These are phyloP conservation scores for Micromesistius poutassou DNA, from an alignment of 2,797 vertebrate species.

Conservation along the genomic window DNA sequence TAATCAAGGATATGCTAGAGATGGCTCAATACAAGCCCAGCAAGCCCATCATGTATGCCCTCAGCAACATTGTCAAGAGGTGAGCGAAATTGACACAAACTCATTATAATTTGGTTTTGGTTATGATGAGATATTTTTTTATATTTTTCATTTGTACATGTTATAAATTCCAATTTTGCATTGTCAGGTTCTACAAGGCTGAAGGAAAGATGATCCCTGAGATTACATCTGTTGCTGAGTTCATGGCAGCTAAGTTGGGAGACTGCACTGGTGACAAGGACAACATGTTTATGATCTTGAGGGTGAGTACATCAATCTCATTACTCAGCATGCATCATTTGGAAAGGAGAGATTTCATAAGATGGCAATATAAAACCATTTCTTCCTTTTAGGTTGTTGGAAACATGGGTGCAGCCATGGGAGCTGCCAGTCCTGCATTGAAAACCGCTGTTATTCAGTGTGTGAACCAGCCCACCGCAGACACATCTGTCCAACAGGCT, in stretches of 20 bases:
- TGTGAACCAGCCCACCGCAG: conserved; percentile 72
- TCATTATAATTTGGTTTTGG: not conserved
- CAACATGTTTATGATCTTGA: conserved; percentile 80
- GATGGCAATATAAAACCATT: not conserved
- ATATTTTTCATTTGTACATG: conserved; percentile 26
- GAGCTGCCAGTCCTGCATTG: conserved; percentile 73
- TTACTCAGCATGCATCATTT: not conserved
- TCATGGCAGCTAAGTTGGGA: conserved; percentile 76
- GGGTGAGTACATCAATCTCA: conserved; percentile 70
- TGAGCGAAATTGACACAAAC: conserved; percentile 49
- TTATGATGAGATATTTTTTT: not conserved
- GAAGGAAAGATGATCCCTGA: conserved; percentile 71
- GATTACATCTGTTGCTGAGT: conserved; percentile 78
- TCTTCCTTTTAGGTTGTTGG: conserved; percentile 81
- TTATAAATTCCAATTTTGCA: not conserved
- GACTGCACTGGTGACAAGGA: conserved; percentile 83
- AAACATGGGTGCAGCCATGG: conserved; percentile 87
- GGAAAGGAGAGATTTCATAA: not conserved
- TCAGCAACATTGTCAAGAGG: conserved; percentile 87
- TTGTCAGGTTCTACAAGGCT: conserved; percentile 75
- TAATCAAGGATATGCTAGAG: conserved; percentile 82
- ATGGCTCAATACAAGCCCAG: conserved; percentile 83
- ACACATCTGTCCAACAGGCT: conserved; percentile 83
- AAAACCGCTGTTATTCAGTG: conserved; percentile 80
- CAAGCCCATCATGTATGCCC: conserved; percentile 85